These are phyloP conservation scores for Chymomyza amoena DNA, from an alignment of 2,888 invertebrate species.

Conservation along the genomic window DNA sequence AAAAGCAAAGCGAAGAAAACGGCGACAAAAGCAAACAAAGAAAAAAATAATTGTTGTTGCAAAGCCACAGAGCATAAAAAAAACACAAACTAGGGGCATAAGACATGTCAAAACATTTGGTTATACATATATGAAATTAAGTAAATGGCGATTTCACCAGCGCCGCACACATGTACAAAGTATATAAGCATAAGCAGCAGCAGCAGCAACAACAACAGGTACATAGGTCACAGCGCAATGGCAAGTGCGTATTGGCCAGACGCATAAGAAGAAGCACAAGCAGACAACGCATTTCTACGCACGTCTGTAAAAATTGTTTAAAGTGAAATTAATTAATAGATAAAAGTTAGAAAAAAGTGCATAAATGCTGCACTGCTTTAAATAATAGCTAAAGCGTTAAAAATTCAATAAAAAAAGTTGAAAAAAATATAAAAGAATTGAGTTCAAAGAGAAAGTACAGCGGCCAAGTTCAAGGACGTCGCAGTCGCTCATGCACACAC, in stretches of 20 bases:
- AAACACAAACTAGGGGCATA: conserved; percentile 17
- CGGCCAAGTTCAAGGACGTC: conserved; percentile 72
- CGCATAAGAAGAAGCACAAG: conserved; percentile 5
- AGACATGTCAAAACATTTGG: conserved; percentile 29
- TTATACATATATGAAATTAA: conserved; percentile 24
- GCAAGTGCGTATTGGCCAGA: conserved; percentile 36
- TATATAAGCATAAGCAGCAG: too few species aligned
- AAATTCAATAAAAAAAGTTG: background rate
- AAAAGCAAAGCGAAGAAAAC: conserved; percentile 44
- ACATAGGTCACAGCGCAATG: conserved; percentile 1
- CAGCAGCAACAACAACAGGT: conserved; percentile 2
- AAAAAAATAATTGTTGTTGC: conserved; percentile 46
- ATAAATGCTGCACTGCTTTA: background rate
- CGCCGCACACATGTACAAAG: too few species aligned
- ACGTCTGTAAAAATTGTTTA: too few species aligned
- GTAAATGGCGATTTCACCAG: conserved; percentile 60
- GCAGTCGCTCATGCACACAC: background rate
- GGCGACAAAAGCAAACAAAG: conserved; percentile 64
- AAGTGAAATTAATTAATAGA: too few species aligned
- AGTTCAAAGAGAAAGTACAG: conserved; percentile 45
- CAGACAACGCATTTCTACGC: background rate
- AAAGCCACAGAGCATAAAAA: conserved; percentile 42
- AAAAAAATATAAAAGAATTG: conserved; percentile 11
- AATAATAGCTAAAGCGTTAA: background rate
- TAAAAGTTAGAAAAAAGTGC: background rate